These are phyloP conservation scores for Dolichoris vasculosae DNA, from an alignment of 1,140 invertebrate genomes.

Conservation along the genomic window DNA sequence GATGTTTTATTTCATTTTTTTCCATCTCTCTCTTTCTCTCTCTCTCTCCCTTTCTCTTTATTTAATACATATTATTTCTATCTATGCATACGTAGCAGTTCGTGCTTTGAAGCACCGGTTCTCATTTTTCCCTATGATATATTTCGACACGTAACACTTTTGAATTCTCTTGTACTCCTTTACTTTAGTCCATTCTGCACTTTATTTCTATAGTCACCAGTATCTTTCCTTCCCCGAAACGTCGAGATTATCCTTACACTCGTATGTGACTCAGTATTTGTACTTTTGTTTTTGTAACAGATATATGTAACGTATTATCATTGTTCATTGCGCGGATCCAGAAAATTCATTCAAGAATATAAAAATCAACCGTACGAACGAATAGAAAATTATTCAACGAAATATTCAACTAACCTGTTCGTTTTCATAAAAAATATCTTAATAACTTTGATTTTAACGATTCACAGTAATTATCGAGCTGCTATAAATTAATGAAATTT, in stretches of 20 bases:
- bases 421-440: too few relatives aligned
- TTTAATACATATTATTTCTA: neutral
- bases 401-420: too few relatives aligned
- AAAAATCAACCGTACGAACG: too few relatives aligned
- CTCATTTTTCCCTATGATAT: neutral
- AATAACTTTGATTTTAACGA: too few relatives aligned
- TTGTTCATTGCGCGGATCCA: too few relatives aligned
- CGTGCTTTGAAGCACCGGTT: neutral
- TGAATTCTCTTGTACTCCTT: neutral
- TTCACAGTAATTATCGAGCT: too few relatives aligned
- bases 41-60: neutral
- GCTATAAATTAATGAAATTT: too few relatives aligned
- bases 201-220: neutral
- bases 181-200: neutral
- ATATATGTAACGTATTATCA: neutral
- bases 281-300: neutral
- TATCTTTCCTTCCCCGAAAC: neutral
- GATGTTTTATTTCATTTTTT: too few relatives aligned
- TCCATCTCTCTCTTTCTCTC: too few relatives aligned
- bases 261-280: neutral
- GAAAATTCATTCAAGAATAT: too few relatives aligned
- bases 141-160: neutral
- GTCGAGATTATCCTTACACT: neutral
- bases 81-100: neutral
- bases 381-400: too few relatives aligned